A percentile compares a stretch with the other conserved stretches of the same genome.
Evolutionary conservation across 1,140 invertebrate genomes (phyloP).

Genomic region (Patella vulgata): DNA sequence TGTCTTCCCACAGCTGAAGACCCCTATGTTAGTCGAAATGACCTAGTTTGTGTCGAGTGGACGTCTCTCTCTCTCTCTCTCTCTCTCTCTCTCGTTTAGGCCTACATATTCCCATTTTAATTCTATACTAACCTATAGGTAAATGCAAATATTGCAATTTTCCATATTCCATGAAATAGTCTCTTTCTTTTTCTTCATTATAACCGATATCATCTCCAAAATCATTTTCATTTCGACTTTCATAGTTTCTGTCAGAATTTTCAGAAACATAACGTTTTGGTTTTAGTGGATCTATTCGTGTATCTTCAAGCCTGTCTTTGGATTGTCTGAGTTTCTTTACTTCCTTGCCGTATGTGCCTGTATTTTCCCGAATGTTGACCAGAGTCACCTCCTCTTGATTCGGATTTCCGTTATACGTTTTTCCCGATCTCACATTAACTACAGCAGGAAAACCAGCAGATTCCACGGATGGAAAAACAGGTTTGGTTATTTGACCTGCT

Average conservation of each 20-base stretch:
- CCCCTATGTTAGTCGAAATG: too few relatives aligned
- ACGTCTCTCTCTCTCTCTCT: too few relatives aligned
- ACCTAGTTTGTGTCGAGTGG: too few relatives aligned
- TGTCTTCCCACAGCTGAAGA: too few relatives aligned
- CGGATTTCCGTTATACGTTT: slow-evolving; percentile 33
- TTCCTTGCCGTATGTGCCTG: slow-evolving; percentile 42
- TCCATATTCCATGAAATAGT: slow-evolving; percentile 31
- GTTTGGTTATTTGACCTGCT: slow-evolving; percentile 47
- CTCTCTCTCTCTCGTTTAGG: too few relatives aligned
- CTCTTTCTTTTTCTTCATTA: slow-evolving; percentile 44
- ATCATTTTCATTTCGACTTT: slow-evolving; percentile 46
- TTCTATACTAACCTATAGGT: slow-evolving; percentile 42
- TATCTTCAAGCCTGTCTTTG: slow-evolving; percentile 31
- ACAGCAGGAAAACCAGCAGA: slow-evolving; percentile 43
- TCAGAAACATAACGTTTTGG: slow-evolving; percentile 41
- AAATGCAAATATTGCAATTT: slow-evolving; percentile 47
- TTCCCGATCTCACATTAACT: slow-evolving; percentile 48
- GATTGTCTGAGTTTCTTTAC: slow-evolving; percentile 35
- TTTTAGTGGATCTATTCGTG: slow-evolving; percentile 39
- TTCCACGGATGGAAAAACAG: slow-evolving; percentile 40
- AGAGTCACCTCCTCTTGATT: slow-evolving; percentile 50
- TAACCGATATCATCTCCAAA: slow-evolving; percentile 61
- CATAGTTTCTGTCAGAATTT: slow-evolving; percentile 49
- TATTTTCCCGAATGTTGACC: slow-evolving; percentile 47
- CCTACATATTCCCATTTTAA: too few relatives aligned